Evolutionary conservation across 2,113 vertebrate species (phyloP).

Genomic region (Hyperoodon ampullatus): DNA sequence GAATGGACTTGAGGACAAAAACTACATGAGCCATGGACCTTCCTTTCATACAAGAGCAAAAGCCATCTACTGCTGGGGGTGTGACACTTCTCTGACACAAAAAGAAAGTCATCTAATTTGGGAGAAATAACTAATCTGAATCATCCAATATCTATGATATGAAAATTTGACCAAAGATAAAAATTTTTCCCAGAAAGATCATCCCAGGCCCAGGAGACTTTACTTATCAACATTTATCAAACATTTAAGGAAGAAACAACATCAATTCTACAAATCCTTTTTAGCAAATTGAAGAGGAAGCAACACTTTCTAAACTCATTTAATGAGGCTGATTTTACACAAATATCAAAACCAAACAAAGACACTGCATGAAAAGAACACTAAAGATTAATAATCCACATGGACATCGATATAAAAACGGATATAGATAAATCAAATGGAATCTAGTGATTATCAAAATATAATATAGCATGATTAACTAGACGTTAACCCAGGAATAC

Average conservation of each 20-base stretch:
- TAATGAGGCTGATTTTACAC: not conserved
- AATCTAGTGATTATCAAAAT: not conserved
- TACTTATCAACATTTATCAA: too few species aligned
- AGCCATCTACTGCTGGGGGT: not conserved
- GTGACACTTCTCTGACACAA: not conserved
- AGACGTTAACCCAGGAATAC: not conserved
- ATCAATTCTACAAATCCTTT: not conserved
- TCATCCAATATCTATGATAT: not conserved
- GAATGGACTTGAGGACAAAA: too few species aligned
- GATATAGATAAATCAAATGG: not conserved
- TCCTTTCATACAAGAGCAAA: not conserved
- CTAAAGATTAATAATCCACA: not conserved
- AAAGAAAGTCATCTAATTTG: not conserved
- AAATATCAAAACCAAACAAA: not conserved
- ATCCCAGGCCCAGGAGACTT: not conserved
- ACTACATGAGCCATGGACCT: not conserved
- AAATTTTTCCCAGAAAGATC: not conserved
- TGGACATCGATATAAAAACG: not conserved
- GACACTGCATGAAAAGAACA: not conserved
- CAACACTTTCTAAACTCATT: not conserved
- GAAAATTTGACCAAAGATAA: not conserved
- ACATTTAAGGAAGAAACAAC: not conserved
- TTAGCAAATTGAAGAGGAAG: not conserved
- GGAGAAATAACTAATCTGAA: not conserved
- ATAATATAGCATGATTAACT: not conserved